Percentiles rank a stretch among this genome's conserved stretches.
Conservation (phyloP, 2,888 invertebrate genomes). For the Drosophila aldrichi region DNA sequence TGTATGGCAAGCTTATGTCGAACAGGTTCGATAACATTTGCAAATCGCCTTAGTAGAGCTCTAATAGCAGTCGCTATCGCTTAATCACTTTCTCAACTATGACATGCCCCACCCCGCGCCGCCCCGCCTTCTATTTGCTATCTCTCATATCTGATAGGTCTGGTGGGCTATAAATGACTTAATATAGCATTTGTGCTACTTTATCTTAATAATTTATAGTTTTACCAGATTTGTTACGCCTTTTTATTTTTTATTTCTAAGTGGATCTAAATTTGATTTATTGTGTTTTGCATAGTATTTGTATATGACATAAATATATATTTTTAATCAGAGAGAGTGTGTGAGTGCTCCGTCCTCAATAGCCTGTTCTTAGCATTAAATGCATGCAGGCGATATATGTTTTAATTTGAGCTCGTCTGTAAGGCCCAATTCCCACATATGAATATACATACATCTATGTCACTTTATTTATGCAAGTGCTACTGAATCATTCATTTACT, state of each 20-base stretch:
- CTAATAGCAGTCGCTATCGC: constrained; percentile 24
- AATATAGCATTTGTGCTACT: neutral
- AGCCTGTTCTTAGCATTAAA: too few relatives aligned
- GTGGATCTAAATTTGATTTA: neutral
- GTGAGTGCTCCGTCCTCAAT: neutral
- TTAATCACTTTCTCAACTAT: constrained; percentile 10
- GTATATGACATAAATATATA: neutral
- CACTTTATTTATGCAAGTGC: neutral
- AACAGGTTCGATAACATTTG: constrained; percentile 20
- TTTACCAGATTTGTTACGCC: neutral
- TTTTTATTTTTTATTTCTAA: neutral
- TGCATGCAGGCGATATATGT: neutral
- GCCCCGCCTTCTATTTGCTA: neutral
- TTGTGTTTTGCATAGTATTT: neutral
- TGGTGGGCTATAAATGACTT: neutral
- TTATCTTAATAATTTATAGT: constrained; percentile 2
- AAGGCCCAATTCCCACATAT: neutral
- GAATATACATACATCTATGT: neutral
- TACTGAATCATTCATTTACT: neutral
- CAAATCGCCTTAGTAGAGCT: constrained; percentile 6
- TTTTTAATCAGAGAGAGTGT: neutral
- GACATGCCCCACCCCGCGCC: neutral
- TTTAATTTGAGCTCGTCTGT: neutral
- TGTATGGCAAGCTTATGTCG: constrained; percentile 10
- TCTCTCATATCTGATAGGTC: too few relatives aligned